These are phyloP conservation scores for Rhinoptilus africanus DNA, from an alignment of 2,113 vertebrate genomes.

Conservation along the genomic window DNA sequence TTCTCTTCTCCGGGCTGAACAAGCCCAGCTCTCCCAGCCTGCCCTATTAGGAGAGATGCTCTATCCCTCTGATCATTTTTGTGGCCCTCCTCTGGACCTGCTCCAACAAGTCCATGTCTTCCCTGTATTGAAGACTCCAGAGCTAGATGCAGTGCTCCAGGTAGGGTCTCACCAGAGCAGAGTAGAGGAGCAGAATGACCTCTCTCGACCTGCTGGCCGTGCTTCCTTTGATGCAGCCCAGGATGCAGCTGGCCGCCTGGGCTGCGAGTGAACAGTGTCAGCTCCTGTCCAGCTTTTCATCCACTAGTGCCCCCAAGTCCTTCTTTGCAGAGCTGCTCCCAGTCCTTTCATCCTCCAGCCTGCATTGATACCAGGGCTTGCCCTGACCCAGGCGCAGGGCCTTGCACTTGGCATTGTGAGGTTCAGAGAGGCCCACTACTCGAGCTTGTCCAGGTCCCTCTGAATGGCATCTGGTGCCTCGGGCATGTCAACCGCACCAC, in stretches of 20 bases:
- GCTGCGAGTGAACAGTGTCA: rapidly evolving
- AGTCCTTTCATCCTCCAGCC: not conserved
- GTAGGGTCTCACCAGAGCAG: not conserved
- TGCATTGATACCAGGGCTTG: not conserved
- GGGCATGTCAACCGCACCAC: rapidly evolving
- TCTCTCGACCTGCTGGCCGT: not conserved
- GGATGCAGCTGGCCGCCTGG: not conserved
- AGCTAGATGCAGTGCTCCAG: rapidly evolving
- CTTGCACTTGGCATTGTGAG: not conserved
- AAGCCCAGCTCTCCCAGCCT: not conserved
- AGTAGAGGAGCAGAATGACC: not conserved
- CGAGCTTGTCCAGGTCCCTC: not conserved
- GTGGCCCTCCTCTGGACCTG: not conserved
- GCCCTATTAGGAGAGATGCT: not conserved
- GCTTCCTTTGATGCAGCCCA: not conserved
- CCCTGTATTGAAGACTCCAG: not conserved
- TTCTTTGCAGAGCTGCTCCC: not conserved
- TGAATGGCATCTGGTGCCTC: not conserved
- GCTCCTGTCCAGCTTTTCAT: not conserved
- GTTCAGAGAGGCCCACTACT: not conserved
- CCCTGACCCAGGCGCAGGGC: not conserved
- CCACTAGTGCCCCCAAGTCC: not conserved
- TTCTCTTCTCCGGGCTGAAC: not conserved
- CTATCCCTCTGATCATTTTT: not conserved
- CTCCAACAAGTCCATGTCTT: not conserved